These are phyloP conservation scores for Tenthredo notha DNA, from an alignment of 2,888 invertebrate genomes.

Conservation along the genomic window DNA sequence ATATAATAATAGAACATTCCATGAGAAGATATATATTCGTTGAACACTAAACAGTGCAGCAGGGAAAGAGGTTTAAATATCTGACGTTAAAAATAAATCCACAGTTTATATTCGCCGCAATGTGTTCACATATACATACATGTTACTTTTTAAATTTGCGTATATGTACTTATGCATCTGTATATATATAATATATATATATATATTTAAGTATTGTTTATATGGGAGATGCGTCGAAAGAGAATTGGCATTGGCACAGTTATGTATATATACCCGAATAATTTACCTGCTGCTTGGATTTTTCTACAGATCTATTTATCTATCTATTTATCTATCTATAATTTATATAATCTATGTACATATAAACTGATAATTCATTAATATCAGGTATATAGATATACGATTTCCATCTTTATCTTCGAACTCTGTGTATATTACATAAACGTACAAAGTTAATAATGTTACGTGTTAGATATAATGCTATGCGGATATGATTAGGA, in stretches of 20 bases:
- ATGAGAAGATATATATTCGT: background rate
- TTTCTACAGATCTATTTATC: too few species aligned
- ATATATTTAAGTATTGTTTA: too few species aligned
- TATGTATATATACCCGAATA: too few species aligned
- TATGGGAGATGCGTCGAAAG: too few species aligned
- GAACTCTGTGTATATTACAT: too few species aligned
- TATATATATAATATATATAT: background rate
- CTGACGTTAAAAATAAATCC: background rate
- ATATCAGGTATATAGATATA: too few species aligned
- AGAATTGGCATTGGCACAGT: too few species aligned
- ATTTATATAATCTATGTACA: too few species aligned
- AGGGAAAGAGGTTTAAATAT: background rate
- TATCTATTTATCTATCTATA: too few species aligned
- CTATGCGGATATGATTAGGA: background rate
- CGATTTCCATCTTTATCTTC: too few species aligned
- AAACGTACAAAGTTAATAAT: background rate
- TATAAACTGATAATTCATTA: too few species aligned
- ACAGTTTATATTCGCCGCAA: background rate
- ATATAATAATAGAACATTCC: constrained; percentile 9
- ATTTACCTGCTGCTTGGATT: too few species aligned
- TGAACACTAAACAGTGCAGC: background rate
- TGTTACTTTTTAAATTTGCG: background rate
- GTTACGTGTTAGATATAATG: background rate
- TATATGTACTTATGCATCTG: background rate
- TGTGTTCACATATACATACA: background rate